Conservation (phyloP, 1,140 invertebrate species). For the Drosophila virilis region DNA sequence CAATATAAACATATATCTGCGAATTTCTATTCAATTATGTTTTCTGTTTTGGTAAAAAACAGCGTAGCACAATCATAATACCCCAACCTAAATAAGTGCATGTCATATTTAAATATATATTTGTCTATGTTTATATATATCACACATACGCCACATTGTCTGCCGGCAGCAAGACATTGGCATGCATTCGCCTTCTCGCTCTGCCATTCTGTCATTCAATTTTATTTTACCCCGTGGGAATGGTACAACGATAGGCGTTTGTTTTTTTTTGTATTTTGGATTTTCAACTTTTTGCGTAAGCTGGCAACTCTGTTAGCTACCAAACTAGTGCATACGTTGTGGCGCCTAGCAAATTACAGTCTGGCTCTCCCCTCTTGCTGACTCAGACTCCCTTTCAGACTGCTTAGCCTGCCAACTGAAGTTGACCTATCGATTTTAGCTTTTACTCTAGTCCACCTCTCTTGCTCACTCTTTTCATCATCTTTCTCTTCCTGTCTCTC, state of each 20-base stretch:
- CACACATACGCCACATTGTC: slow-evolving; percentile 65
- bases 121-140: slow-evolving; percentile 24
- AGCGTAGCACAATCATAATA: neutral
- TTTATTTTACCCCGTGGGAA: neutral
- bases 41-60: neutral
- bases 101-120: slow-evolving; percentile 9
- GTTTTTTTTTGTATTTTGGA: slow-evolving; percentile 18
- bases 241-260: slow-evolving; percentile 40
- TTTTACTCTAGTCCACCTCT: neutral
- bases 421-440: slow-evolving; percentile 57
- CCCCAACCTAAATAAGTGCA: neutral
- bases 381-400: neutral
- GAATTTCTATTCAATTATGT: neutral
- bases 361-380: neutral
- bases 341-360: slow-evolving; percentile 25
- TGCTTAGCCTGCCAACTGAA: slow-evolving; percentile 7
- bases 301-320: neutral
- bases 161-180: slow-evolving; percentile 41
- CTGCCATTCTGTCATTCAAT: neutral
- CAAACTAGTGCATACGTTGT: slow-evolving; percentile 30
- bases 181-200: neutral
- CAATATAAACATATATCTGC: too few species aligned
- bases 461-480: slow-evolving; percentile 2
- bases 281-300: slow-evolving; percentile 3
- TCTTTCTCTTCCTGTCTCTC: slow-evolving; percentile 4